Base-by-base conservation (phyloP, 2,113 vertebrate genomes). In the Ceyx melanurus region DNA sequence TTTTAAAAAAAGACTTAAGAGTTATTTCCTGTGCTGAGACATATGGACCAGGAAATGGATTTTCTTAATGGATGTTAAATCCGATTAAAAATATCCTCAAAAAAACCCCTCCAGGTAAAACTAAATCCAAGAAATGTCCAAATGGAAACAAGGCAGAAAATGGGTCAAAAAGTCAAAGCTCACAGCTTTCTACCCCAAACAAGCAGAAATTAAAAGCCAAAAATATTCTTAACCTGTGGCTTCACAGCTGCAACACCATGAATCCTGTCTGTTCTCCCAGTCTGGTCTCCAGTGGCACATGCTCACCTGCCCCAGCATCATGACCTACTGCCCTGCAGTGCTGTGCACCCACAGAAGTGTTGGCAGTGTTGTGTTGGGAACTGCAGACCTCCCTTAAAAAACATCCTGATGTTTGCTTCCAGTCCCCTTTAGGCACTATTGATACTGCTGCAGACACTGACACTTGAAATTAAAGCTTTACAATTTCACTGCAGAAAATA, bases 271-370 rank as follows among this genome's bases (percentile, higher is more conserved):
- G 29, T 26, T 33, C 57, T 74, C 21, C 35, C 18, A n/a, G 76
- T 31, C 74, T 3, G 6, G 2, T 15, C 9, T 16, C 65, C 53
- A 29, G 35, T 0, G 9, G 45, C n/a, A 40, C 5, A 0, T 0
- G 2, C n/a, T 65, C 3, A 0, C 7, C 16, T 15, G 33, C 12
- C 23, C 33, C 18, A 40, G 40, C 23, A 67, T 8, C 46, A 25
- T 0, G 0, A 51, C 53, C 17, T 5, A 3, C 45, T 26, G 16
- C 42, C 31, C 50, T 0, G 0, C 2, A 2, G 51, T 31, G 40
- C 26, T 3, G 3, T 14, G 20, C 23, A 46, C 72, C 53, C 62
- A 33, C 31, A 4, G 3, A 20, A 8, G 35, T 23, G 73, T 21
- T 15, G 7, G 58, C 46, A 71, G 33, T 16, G 40, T 1, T 50